Base-by-base conservation (phyloP, 1,140 invertebrate species). In the Rhynchophorus ferrugineus region DNA sequence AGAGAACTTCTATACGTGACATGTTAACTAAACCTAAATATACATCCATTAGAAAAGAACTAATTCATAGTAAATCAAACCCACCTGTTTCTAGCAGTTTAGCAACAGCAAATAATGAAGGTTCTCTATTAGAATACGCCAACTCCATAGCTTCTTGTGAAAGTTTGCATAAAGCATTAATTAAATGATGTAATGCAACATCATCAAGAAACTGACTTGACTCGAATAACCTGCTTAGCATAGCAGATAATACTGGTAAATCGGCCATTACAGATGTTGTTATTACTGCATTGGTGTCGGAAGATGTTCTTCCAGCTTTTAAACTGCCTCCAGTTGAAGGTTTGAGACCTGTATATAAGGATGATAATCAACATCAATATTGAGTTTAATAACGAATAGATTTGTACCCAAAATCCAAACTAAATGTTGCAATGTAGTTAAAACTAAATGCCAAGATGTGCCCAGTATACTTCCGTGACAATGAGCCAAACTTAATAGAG, bases 81-180 rank as follows among this genome's bases (percentile, higher is more conserved):
- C 36, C 8, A 54, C 52, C 93, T 5, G 93, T 98, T 76, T 99
- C 95, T 9, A 98, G 73, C 9, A 99, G 74, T 74, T 98, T 98
- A 1, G 95, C 95, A 5, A 98, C 91, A 29, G 95, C 94, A 76
- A 98, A 98, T 39, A 98, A 71, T 0, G 94, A 97, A 17, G 95
- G 95, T 71, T 98, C 95, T 82, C 92, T 78, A 72, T 96, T 97
- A 9, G 89, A 88, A 74, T 93, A 95, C 0, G 93, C 93, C 19
- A 98, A 73, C 64, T 98, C 95, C 91, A 98, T 96, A 16, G 95
- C 91, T 71, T 99, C 95, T 57, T 92, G 85, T 1, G 92, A 96
- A 3, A 98, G 73, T 73, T 96, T 95, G 65, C 94, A 96, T 0
- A 99, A 75, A 3, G 95, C 95, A 73, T 98, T 94, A 44, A 98